A percentile compares a stretch with the other conserved stretches of the same genome.
Evolutionary conservation across 2,888 invertebrate species (phyloP).

Genomic region (Microctonus brassicae): DNA sequence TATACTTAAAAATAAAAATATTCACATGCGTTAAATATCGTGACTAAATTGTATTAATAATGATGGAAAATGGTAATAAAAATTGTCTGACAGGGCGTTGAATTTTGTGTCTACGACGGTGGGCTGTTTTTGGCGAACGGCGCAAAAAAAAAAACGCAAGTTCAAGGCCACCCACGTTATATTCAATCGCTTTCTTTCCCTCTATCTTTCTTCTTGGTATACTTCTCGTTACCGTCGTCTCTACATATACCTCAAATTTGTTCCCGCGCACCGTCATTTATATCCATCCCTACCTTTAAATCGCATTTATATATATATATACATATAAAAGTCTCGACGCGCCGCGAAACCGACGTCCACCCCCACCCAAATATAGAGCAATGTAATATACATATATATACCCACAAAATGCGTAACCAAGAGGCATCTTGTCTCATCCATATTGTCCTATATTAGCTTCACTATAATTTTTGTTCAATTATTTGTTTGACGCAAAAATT

Average conservation of each 20-base stretch:
- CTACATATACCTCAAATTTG: slow-evolving; percentile 25
- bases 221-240: slow-evolving; percentile 31
- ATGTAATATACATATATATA: slow-evolving; percentile 18
- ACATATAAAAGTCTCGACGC: slow-evolving; percentile 3
- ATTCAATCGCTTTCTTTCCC: slow-evolving; percentile 31
- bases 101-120: slow-evolving; percentile 52
- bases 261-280: slow-evolving; percentile 13
- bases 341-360: slow-evolving; percentile 28
- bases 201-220: slow-evolving; percentile 9
- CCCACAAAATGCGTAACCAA: slow-evolving; percentile 14
- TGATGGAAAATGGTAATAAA: slow-evolving; percentile 17
- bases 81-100: slow-evolving; percentile 28
- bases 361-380: slow-evolving; percentile 44
- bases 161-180: slow-evolving; percentile 60
- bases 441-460: background rate
- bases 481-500: no score
- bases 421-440: background rate
- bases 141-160: slow-evolving; percentile 63
- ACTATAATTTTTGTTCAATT: background rate
- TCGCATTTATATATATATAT: background rate
- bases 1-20: no score
- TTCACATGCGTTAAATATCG: no score
- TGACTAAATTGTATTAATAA: background rate
- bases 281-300: slow-evolving; percentile 10
- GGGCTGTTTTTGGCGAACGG: slow-evolving; percentile 58